Conservation (phyloP, 1,140 invertebrate genomes). For the Parapsyche elsis region DNA sequence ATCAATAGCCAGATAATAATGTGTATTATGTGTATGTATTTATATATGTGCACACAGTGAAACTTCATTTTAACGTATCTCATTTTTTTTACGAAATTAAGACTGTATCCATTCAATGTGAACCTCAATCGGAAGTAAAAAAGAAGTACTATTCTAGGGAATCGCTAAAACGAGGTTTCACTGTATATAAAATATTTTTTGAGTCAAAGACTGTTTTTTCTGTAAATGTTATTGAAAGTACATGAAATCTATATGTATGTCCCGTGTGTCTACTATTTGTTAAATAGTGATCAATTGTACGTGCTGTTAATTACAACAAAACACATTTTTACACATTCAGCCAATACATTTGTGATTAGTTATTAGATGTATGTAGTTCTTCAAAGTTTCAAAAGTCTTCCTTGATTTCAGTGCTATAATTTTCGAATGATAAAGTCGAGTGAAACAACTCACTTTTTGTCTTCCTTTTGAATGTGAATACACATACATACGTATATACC, state of each 20-base stretch:
- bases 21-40: constrained; percentile 18
- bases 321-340: neutral
- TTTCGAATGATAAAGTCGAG: constrained; percentile 1
- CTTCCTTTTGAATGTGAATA: neutral
- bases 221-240: constrained; percentile 54
- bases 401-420: constrained; percentile 22
- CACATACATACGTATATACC: too few species aligned
- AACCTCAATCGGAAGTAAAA: neutral
- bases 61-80: neutral
- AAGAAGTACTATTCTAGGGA: neutral
- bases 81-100: too few species aligned
- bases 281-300: constrained; percentile 21
- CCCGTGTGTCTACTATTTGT: constrained; percentile 31
- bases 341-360: constrained; percentile 16
- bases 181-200: constrained; percentile 50
- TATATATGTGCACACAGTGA: neutral
- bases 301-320: neutral
- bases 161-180: constrained; percentile 20
- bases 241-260: constrained; percentile 43
- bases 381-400: constrained; percentile 21
- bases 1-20: constrained; percentile 51
- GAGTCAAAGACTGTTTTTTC: constrained; percentile 57
- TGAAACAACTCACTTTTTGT: neutral
- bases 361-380: constrained; percentile 1
- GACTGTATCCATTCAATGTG: too few species aligned